Percentiles rank a stretch among this genome's conserved stretches.
Conservation (phyloP, 1,140 invertebrate genomes). For the Brachionus manjavacas region DNA sequence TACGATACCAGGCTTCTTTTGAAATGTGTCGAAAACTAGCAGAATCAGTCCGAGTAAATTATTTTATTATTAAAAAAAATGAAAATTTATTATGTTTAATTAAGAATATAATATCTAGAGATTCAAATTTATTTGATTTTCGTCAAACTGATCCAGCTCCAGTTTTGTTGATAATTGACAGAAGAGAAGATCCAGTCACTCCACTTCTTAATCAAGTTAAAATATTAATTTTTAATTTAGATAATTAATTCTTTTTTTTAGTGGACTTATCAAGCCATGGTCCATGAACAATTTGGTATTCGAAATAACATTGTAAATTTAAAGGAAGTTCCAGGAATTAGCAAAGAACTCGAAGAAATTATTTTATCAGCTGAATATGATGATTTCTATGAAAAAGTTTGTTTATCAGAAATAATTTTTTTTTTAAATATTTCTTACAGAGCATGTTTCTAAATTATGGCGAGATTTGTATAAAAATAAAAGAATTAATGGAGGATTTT, state of each 20-base stretch:
- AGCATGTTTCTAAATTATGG: slow-evolving; percentile 96
- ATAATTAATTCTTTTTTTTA: slow-evolving; percentile 50
- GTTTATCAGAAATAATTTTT: slow-evolving; percentile 61
- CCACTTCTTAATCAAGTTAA: slow-evolving; percentile 81
- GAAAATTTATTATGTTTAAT: background rate
- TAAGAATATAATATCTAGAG: slow-evolving; percentile 74
- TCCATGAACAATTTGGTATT: slow-evolving; percentile 90
- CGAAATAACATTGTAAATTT: slow-evolving; percentile 90
- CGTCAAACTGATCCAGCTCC: slow-evolving; percentile 66
- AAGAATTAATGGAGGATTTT: slow-evolving; percentile 93
- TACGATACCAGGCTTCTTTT: slow-evolving; percentile 84
- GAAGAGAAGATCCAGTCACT: slow-evolving; percentile 87
- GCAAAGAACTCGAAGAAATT: slow-evolving; percentile 76
- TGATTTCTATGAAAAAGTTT: slow-evolving; percentile 78
- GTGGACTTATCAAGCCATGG: slow-evolving; percentile 99
- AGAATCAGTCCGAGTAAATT: slow-evolving; percentile 60
- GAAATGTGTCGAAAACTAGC: slow-evolving; percentile 77
- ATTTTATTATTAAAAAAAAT: slow-evolving; percentile 46
- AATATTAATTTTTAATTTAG: background rate
- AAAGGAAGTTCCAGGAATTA: slow-evolving; percentile 64
- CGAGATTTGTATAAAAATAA: slow-evolving; percentile 94
- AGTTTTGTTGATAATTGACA: slow-evolving; percentile 74
- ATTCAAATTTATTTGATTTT: slow-evolving; percentile 79
- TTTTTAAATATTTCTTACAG: slow-evolving; percentile 54
- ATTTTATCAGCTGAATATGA: slow-evolving; percentile 91